Conservation (phyloP, 2,888 invertebrate species). For the Anthoptus insignis region DNA sequence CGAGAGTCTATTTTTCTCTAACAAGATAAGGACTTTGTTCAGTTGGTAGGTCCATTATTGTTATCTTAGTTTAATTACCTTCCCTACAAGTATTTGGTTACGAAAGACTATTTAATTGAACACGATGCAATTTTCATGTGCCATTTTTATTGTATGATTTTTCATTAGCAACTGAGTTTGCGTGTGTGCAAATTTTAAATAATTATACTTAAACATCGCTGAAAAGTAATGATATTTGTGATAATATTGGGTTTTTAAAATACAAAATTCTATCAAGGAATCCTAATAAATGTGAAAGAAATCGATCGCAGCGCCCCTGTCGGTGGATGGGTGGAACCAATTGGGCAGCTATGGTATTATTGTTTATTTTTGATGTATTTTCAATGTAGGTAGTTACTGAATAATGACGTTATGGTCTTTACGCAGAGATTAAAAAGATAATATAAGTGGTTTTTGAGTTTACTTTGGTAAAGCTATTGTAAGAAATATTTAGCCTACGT, state of each 20-base stretch:
- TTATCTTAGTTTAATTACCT: constrained; percentile 14
- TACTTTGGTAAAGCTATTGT: too few relatives aligned
- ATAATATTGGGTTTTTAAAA: too few relatives aligned
- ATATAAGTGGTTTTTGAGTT: too few relatives aligned
- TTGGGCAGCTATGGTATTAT: constrained; percentile 58
- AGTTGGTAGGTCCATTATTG: constrained; percentile 4
- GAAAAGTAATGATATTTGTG: too few relatives aligned
- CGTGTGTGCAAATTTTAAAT: too few relatives aligned
- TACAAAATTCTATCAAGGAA: too few relatives aligned
- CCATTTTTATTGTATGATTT: not conserved
- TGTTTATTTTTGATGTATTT: constrained; percentile 47
- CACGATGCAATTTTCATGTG: not conserved
- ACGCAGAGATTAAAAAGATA: constrained; percentile 38
- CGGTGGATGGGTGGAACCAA: constrained; percentile 63
- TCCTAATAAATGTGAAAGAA: constrained; percentile 51
- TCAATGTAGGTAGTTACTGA: constrained; percentile 42
- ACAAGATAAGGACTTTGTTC: constrained; percentile 13
- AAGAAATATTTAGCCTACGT: too few relatives aligned
- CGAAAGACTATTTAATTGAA: not conserved
- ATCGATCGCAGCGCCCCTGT: constrained; percentile 53
- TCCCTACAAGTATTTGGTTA: not conserved
- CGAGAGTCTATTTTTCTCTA: constrained; percentile 7
- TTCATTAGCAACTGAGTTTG: too few relatives aligned
- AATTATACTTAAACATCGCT: too few relatives aligned
- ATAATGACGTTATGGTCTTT: constrained; percentile 44